Base-by-base conservation (phyloP, 2,888 invertebrate species). In the Nymphalis c-album region DNA sequence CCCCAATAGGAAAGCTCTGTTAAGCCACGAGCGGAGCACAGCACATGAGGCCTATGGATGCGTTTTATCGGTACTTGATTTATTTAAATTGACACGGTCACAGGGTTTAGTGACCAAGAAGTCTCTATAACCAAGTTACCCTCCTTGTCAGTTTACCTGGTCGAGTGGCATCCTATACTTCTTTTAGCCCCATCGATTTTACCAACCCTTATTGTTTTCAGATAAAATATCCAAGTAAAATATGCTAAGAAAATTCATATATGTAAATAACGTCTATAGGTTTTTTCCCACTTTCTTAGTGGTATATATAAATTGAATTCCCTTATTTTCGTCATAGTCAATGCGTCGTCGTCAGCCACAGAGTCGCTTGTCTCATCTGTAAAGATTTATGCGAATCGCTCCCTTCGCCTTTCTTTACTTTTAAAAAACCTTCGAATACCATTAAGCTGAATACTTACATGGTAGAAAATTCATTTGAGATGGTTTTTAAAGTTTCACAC, bases 321-420 rank as follows among this genome's bases (percentile, higher is more conserved):
- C 46, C 62, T 46, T 63, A 60, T 50, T 51, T 58, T 61, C 57
- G 60, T 46, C 57, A 22, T 40, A 18, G 35, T 22, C 67, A 63
- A 69, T 60, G 50, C 45, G 60, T 63, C 59, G 35, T 35, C 58
- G 40, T 35, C 26, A 60, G 60, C 46, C 60, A 53, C 31, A 53
- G 4, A 63, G 60, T 22, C 50, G 45, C 60, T 63, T 53, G 53
- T 55, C 78, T 85, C 80, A 81, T 84, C 74, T 78, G 77, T 83
- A 85, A 83, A 85, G 80, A 86, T 85, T 81, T 84, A 85, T 85
- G 78, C 81, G 78, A 70, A 76, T 76, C 75, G 72, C 76, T 75
- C 73, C 74, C 75, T 68, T 75, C 71, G 67, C 71, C 73, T 65
- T 69, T 72, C 75, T 76, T 73, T 70, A 73, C 72, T 68, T 68